Percentiles rank a stretch among this genome's conserved stretches.
These are phyloP conservation scores for Macrotus californicus DNA, from an alignment of 2,113 vertebrate genomes.

Conservation along the genomic window DNA sequence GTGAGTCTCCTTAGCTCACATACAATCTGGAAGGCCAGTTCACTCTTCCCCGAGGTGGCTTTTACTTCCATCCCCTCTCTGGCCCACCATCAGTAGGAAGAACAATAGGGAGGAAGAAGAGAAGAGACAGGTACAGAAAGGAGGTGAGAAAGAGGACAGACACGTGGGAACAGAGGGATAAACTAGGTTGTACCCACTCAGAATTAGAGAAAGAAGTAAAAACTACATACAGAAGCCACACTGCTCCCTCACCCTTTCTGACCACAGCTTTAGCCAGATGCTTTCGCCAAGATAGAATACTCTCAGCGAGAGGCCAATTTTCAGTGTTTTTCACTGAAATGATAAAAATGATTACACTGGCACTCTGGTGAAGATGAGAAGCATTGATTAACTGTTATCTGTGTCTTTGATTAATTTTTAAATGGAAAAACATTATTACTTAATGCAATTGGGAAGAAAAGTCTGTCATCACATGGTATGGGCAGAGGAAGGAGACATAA, in stretches of 20 bases:
- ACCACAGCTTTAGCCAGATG: background rate
- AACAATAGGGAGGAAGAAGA: background rate
- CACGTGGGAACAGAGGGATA: background rate
- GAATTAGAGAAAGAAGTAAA: background rate
- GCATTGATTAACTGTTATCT: slow-evolving; percentile 14
- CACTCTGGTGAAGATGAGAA: background rate
- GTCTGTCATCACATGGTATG: background rate
- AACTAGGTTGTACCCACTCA: background rate
- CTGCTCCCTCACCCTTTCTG: background rate
- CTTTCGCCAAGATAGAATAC: background rate
- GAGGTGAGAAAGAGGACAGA: background rate
- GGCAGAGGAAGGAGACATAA: background rate
- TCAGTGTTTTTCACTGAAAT: background rate
- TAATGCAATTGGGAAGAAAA: background rate
- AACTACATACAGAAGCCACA: background rate
- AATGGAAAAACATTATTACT: background rate
- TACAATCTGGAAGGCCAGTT: background rate
- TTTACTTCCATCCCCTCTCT: background rate
- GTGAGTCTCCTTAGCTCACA: background rate
- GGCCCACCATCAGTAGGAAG: background rate
- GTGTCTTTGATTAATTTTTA: slow-evolving; percentile 35
- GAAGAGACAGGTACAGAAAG: background rate
- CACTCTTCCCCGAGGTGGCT: background rate
- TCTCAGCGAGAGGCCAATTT: background rate
- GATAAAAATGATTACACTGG: background rate